Base-by-base conservation (phyloP, 2,888 invertebrate genomes). In the Hecatera dysodea region DNA sequence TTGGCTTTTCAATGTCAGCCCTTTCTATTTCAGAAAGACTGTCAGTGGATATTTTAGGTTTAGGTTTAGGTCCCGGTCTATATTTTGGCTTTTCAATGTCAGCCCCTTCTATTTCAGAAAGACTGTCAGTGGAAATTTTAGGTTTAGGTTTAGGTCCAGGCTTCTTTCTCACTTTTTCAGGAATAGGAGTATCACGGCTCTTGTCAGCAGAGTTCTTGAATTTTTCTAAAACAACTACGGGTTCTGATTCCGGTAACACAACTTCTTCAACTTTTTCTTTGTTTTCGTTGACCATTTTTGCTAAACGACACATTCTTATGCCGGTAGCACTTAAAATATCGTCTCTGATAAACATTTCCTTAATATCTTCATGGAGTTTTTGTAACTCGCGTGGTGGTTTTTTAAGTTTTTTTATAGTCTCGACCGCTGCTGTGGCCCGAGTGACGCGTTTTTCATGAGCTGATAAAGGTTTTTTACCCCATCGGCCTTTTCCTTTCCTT, bases 261-360 rank as follows among this genome's bases (percentile, higher is more conserved):
- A 19, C 53, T 7, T 90, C 89, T 24, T 88, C 88, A n/a, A 19
- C 53, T 7, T 90, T 89, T 24, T 88, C 88, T 53, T 90, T 92
- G 78, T 91, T 92, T 36, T 93, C 94, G 76, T 93, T 93, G 17
- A 90, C 92, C 72, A 96, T 92, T 90, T 96, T 97, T 42, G 96
- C 94, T 67, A 97, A 87, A 60, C 97, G 96, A 87, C 97, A 97
- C 95, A 96, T 96, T 79, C 97, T 93, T 86, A 97, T 96, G 17
- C 97, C 97, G 3, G 97, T 97, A 19, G 97, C 96, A 64, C 97
- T 93, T 66, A 95, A 83, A 61, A 97, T 96, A 42, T 96, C 97
- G 78, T 97, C 96, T 79, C 96, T 96, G 66, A 97, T 97, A 85
- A 97, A 97, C 97, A 97, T 97, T 86, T 97, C 97, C 82, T 97